phyloP scores from a whole-genome alignment of 2,797 vertebrate genomes.

The Sciaenops ocellatus region DNA sequence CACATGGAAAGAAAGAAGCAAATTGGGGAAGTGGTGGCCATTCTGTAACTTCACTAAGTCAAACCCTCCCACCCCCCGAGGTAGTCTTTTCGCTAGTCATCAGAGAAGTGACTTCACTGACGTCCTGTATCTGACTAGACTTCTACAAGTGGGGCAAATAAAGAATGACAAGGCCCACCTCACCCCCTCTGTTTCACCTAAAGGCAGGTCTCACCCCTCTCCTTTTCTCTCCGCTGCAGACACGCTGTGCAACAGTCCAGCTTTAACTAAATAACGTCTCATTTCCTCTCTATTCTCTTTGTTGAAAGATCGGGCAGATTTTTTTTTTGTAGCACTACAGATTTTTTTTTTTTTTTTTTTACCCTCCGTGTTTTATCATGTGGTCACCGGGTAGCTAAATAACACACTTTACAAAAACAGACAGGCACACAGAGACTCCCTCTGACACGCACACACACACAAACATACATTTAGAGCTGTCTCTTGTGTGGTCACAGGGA shows the following conservation, averaged over 20 bases:
- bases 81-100: conserved; percentile 71
- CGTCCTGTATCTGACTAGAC: conserved; percentile 67
- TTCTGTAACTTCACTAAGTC: conserved; percentile 61
- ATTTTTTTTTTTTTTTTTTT: conserved; percentile 20
- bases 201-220: conserved; percentile 61
- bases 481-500: conserved; percentile 64
- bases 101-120: conserved; percentile 70
- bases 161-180: conserved; percentile 70
- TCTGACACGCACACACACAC: conserved; percentile 49
- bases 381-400: conserved; percentile 60
- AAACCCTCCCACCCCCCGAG: conserved; percentile 52
- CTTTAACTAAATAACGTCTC: conserved; percentile 30
- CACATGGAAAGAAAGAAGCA: conserved; percentile 40
- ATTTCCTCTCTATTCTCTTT: conserved; percentile 31
- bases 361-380: conserved; percentile 64
- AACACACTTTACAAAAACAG: conserved; percentile 64
- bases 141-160: conserved; percentile 78
- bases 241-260: conserved; percentile 26
- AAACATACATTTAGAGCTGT: conserved; percentile 51
- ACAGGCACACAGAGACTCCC: conserved; percentile 34
- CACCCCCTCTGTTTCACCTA: conserved; percentile 39
- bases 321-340: conserved; percentile 22
- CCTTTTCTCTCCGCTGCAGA: conserved; percentile 29
- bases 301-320: conserved; percentile 26
- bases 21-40: conserved; percentile 51